Base-by-base conservation (phyloP, 2,888 invertebrate genomes). In the Clitarchus hookeri region DNA sequence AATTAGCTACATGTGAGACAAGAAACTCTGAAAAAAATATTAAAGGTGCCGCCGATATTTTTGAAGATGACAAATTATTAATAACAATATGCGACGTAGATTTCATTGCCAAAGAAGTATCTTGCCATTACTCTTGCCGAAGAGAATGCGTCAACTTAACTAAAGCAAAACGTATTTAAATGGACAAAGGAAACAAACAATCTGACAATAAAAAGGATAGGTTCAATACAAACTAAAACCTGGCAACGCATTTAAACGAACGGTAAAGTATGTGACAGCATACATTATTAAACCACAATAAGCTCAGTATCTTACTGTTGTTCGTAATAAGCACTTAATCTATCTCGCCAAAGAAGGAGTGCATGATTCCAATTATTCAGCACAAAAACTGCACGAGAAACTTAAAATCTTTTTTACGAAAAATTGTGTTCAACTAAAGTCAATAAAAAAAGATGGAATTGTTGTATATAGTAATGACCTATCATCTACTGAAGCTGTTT, bases 401-500 rank as follows among this genome's bases (percentile, higher is more conserved):
- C 80, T 80, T 80, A 78, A 11, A 36, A 36, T 44, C 26, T 19
- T 80, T 82, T 82, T 82, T 27, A 19, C 19, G 82, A 82, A 19
- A 53, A 84, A 44, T 84, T 84, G 48, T 84, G 25, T 84, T 84
- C 16, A 84, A 44, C 26, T 11, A 84, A 84, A 84, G n/a, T 23
- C 12, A 44, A 84, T 84, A n/a, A 84, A 84, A 13, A 84, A 36
- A 65, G 82, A 82, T 44, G 82, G 82, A 82, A 82, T 82, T 82
- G 82, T 82, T 82, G 82, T 82, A 82, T 82, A 82, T 82, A 36
- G 16, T 26, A 82, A 82, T 36, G 27, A 27, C 13, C 44, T 82
- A 44, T 82, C 82, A 82, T 36, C 82, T 44, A 82, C 82, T 82
- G 82, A 82, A 82, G 44, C 82, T 82, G 82, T 82, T 82, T 82